Evolutionary conservation across 2,797 vertebrate genomes (phyloP).

Genomic region (Micrastur ruficollis): DNA sequence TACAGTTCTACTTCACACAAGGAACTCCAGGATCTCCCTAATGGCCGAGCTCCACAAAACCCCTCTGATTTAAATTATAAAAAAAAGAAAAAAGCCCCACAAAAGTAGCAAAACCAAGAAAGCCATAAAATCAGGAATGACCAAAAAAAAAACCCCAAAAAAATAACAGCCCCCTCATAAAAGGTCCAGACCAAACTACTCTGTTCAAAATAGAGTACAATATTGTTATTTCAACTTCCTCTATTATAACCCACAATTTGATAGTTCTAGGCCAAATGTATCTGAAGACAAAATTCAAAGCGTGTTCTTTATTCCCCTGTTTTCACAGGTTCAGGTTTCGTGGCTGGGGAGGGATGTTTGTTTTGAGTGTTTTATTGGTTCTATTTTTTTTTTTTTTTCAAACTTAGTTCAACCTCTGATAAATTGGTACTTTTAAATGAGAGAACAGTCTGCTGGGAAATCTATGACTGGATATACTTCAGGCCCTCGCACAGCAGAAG

Average conservation of each 20-base stretch:
- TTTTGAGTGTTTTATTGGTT: neutral
- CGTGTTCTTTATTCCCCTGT: neutral
- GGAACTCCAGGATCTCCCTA: neutral
- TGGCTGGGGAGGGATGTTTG: neutral
- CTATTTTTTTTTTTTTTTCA: neutral
- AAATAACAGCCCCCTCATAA: neutral
- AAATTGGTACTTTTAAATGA: neutral
- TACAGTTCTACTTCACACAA: neutral
- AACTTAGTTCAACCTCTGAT: neutral
- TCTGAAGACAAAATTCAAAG: neutral
- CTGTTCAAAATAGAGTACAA: neutral
- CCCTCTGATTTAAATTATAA: neutral
- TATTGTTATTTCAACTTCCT: neutral
- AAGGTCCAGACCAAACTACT: neutral
- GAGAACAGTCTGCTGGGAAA: neutral
- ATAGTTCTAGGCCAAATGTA: neutral
- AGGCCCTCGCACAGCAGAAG: neutral
- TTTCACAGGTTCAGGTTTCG: neutral
- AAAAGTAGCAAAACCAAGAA: neutral
- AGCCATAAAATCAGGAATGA: rapidly evolving
- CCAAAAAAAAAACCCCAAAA: too few relatives aligned
- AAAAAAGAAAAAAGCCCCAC: neutral
- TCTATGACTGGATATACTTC: neutral
- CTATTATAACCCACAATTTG: neutral
- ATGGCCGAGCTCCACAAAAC: neutral